Percentiles rank a stretch among this genome's conserved stretches.
Evolutionary conservation across 2,888 invertebrate genomes (phyloP).

Genomic region (Linnaemya tessellans): DNA sequence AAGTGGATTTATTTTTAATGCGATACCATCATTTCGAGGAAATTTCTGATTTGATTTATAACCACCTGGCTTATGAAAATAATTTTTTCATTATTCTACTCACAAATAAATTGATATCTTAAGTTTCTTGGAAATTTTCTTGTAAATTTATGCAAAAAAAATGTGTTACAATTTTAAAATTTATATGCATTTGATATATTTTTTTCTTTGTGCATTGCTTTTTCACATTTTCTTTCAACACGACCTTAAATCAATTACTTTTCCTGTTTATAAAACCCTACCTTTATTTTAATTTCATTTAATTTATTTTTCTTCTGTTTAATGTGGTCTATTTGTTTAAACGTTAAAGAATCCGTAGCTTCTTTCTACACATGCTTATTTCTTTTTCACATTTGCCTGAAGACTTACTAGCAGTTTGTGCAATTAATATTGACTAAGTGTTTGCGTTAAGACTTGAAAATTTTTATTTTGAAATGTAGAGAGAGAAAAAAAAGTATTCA

Average conservation of each 20-base stretch:
- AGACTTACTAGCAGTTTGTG: slow-evolving; percentile 24
- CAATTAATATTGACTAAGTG: slow-evolving; percentile 56
- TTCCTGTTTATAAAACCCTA: slow-evolving; percentile 49
- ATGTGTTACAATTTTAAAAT: slow-evolving; percentile 31
- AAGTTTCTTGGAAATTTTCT: neutral
- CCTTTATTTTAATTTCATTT: slow-evolving; percentile 43
- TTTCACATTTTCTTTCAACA: slow-evolving; percentile 1
- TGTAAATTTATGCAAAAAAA: slow-evolving; percentile 10
- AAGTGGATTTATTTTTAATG: no score
- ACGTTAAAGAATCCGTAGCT: slow-evolving; percentile 69
- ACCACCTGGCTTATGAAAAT: neutral
- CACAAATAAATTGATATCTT: neutral
- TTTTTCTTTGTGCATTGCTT: neutral
- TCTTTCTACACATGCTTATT: slow-evolving; percentile 11
- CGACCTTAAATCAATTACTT: slow-evolving; percentile 63
- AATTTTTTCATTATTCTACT: neutral
- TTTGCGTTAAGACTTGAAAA: slow-evolving; percentile 35
- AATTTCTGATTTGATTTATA: no score
- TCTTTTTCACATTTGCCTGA: neutral
- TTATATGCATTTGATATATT: neutral
- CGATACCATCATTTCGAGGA: no score
- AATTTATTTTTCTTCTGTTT: slow-evolving; percentile 18
- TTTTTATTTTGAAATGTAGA: slow-evolving; percentile 9
- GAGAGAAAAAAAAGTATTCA: slow-evolving; percentile 54
- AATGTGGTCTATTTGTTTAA: slow-evolving; percentile 71